Evolutionary conservation across 2,797 vertebrate genomes (phyloP), one percentile per base, ranked within the genome.

Genomic region (Coreius guichenoti): DNA sequence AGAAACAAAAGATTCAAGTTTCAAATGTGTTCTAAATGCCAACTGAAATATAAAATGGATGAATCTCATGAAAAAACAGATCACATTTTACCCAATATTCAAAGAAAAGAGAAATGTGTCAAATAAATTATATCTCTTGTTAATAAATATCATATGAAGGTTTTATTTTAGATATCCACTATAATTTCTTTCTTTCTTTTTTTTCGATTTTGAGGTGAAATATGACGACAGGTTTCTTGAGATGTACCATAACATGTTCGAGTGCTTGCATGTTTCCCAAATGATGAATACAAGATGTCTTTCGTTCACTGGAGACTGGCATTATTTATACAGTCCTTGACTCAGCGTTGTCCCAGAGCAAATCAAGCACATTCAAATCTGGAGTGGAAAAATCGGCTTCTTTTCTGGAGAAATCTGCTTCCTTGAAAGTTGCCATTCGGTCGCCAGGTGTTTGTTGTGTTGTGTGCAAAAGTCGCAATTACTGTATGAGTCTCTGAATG

Each of bases 371-470:
- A 84, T 79, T 79, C 49, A 84, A 49, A 79, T 61, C 49, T 72
- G 14, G 21, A 72, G 70, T 81, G 39, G 78, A 29, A 73, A 86
- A 89, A 87, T 68, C 43, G 33, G 1, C 81, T 80, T 8, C 51
- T 85, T 88, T 83, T 80, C 82, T 26, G 26, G 14, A 56, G 14
- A 56, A 77, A 76, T 33, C 36, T 86, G 75, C 85, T 31, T 76
- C 56, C 85, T 80, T 78, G 73, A 82, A 86, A 88, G 87, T 86
- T 86, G 72, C 80, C 56, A 51, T 73, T 86, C 74, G 47, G 80
- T 89, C 84, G 88, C 90, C 91, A 93, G 90, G 70, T 93, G 89
- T 90, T 93, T 86, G 85, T 84, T 90, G 91, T 90, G 85, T 90
- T 88, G 86, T 29, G 86, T 70, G 81, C 69, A 87, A 61, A 90